Base-by-base conservation (phyloP, 2,888 invertebrate species). In the Hydrotaea diabolus region DNA sequence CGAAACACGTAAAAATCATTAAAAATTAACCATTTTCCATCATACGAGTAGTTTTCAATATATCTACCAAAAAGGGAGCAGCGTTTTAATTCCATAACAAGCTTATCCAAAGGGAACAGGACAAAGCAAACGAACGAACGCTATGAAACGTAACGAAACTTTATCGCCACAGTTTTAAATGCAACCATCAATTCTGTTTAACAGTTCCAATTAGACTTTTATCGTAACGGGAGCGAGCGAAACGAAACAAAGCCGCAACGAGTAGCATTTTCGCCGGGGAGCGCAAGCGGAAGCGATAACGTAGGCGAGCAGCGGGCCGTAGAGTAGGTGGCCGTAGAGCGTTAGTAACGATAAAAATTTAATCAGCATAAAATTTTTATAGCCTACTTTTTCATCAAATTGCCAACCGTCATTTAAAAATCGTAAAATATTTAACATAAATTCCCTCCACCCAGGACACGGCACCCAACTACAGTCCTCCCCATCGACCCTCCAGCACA, bases 371-470 rank as follows among this genome's bases (percentile, higher is more conserved):
- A 80, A 82, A 82, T 71, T 80, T 85, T 80, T 80, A 85, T 85
- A 36, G 77, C 59, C 79, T 82, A 77, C 53, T 77, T 77, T 82
- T 75, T 80, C 79, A 80, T 80, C 76, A 85, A 82, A 82, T 46
- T 82, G 43, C 76, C 36, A 74, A 85, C 73, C 82, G 82, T 82
- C 81, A 82, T 85, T 85, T 85, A 82, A 85, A 85, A 82, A 77
- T 85, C 85, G 79, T 85, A 85, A 82, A 85, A 82, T 82, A 82
- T 85, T 85, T 77, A 79, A 85, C 76, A 85, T 82, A 82, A 79
- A 80, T 55, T 77, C 76, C 71, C 62, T 5, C 23, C 46, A 15
- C 23, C 26, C 57, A n/a, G n/a, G n/a, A n/a, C n/a, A n/a, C n/a
- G n/a, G 43, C 53, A 74, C 31, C n/a, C n/a, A n/a, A n/a, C n/a